A percentile compares a stretch with the other conserved stretches of the same genome.
These are phyloP conservation scores for Macaria notata DNA, from an alignment of 2,888 invertebrate genomes.

Conservation along the genomic window DNA sequence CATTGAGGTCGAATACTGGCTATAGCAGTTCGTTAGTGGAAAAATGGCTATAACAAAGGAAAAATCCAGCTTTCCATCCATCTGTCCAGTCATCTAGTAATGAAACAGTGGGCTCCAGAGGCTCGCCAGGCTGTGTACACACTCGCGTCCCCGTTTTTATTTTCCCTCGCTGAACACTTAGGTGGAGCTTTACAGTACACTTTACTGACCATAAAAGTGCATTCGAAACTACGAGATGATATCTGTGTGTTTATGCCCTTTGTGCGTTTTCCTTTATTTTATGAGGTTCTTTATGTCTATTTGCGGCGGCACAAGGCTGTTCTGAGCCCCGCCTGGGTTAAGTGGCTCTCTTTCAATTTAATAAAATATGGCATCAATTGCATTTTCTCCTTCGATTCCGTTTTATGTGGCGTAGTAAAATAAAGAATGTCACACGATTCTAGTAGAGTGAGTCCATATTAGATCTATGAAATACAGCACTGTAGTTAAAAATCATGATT, in stretches of 20 bases:
- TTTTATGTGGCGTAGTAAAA: too few relatives aligned
- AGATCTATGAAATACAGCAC: too few relatives aligned
- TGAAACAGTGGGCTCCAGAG: conserved; percentile 56
- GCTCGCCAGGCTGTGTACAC: conserved; percentile 44
- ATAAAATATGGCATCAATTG: conserved; percentile 8
- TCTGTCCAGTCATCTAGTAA: conserved; percentile 68
- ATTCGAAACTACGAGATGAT: conserved; percentile 43
- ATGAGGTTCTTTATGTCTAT: conserved; percentile 29
- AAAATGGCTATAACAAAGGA: conserved; percentile 64
- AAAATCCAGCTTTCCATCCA: conserved; percentile 58
- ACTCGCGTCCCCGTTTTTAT: conserved; percentile 50
- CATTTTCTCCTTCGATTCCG: too few relatives aligned
- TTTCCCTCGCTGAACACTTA: conserved; percentile 58
- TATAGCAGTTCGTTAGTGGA: conserved; percentile 36
- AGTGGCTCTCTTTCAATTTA: conserved; percentile 32
- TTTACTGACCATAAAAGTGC: conserved; percentile 48
- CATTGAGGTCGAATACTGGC: conserved; percentile 22
- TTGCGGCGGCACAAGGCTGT: conserved; percentile 11
- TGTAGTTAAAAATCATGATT: too few relatives aligned
- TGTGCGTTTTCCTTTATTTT: conserved; percentile 34
- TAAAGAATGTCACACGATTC: too few relatives aligned
- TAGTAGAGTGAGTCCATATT: too few relatives aligned
- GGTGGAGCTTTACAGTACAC: conserved; percentile 45
- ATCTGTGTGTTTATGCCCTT: conserved; percentile 35
- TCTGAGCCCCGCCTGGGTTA: conserved; percentile 9